phyloP scores from a whole-genome alignment of 2,888 invertebrate genomes.

The Oscheius sp. region DNA sequence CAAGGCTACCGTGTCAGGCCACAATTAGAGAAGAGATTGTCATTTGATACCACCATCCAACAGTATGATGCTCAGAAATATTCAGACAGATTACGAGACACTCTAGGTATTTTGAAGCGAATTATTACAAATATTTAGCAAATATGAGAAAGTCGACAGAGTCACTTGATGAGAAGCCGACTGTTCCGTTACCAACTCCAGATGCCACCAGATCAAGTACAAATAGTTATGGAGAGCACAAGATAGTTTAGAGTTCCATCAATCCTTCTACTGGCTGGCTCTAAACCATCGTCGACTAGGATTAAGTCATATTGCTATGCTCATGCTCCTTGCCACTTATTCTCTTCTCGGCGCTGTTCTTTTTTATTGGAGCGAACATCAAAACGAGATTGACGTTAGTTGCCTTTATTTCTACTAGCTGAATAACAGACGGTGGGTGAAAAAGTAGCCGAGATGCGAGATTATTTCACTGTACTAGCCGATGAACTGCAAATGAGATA shows the following conservation, averaged over 20 bases:
- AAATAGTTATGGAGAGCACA: not conserved
- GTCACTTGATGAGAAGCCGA: conserved; percentile 4
- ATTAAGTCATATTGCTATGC: conserved; percentile 52
- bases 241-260: conserved; percentile 42
- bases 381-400: conserved; percentile 44
- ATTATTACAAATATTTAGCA: not conserved
- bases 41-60: conserved; percentile 6
- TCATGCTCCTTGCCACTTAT: conserved; percentile 42
- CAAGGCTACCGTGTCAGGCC: conserved; percentile 16
- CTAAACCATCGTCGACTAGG: conserved; percentile 49
- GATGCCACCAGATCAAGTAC: conserved; percentile 19
- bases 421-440: not conserved
- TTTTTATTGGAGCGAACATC: conserved; percentile 50
- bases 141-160: conserved; percentile 10
- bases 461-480: conserved; percentile 15
- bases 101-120: not conserved
- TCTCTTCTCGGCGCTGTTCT: conserved; percentile 49
- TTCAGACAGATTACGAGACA: conserved; percentile 1
- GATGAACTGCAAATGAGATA: conserved; percentile 12
- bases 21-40: conserved; percentile 10
- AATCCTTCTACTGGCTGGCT: conserved; percentile 54
- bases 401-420: not conserved
- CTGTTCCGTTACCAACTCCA: conserved; percentile 8
- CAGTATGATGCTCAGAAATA: conserved; percentile 2
- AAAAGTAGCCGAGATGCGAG: not conserved